Conservation (phyloP, 2,113 vertebrate species). For the Otus sunia region DNA sequence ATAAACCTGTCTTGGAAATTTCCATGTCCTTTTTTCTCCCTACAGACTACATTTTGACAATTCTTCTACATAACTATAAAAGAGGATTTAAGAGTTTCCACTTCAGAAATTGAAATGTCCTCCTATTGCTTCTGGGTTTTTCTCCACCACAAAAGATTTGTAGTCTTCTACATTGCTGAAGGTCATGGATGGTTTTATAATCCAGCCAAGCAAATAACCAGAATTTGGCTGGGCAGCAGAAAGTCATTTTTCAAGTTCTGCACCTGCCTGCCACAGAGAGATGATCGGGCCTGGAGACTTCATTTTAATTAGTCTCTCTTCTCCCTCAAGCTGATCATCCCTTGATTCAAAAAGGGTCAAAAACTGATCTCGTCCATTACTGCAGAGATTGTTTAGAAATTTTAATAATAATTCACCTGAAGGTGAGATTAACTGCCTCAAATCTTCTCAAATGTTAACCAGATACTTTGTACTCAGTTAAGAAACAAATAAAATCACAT, state of each 20-base stretch:
- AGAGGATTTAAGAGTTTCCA: not conserved
- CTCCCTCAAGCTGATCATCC: not conserved
- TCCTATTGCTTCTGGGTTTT: not conserved
- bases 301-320: constrained; percentile 29
- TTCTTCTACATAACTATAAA: not conserved
- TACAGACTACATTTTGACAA: not conserved
- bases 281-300: not conserved
- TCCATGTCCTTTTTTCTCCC: not conserved
- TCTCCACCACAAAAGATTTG: not conserved
- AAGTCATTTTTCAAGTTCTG: constrained; percentile 11
- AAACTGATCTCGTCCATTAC: not conserved
- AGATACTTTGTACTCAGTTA: not conserved
- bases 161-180: not conserved
- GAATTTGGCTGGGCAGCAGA: not conserved
- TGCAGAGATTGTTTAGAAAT: not conserved
- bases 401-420: not conserved
- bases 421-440: not conserved
- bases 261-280: not conserved
- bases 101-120: not conserved
- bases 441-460: not conserved
- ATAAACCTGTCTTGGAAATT: not conserved
- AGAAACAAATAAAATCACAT: not conserved
- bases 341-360: not conserved
- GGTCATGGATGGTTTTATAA: not conserved
- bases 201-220: constrained; percentile 28